These are phyloP conservation scores for Fringilla coelebs DNA, from an alignment of 2,797 vertebrate genomes.

Conservation along the genomic window DNA sequence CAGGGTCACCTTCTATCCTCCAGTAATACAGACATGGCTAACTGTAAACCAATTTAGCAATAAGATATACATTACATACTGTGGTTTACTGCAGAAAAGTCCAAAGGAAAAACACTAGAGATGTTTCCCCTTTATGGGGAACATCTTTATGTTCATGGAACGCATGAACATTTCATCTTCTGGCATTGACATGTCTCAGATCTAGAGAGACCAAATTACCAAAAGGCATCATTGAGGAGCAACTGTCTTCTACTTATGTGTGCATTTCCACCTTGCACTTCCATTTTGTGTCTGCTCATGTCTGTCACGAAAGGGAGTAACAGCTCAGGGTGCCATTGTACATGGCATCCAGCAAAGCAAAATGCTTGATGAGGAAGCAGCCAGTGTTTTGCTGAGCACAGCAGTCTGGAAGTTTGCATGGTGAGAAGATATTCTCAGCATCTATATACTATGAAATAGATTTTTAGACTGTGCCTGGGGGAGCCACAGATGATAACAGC, in stretches of 20 bases:
- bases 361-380: not conserved
- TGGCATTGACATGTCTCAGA: not conserved
- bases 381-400: not conserved
- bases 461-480: not conserved
- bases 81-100: not conserved
- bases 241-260: not conserved
- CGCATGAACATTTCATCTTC: not conserved
- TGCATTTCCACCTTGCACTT: not conserved
- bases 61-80: not conserved
- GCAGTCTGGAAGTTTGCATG: not conserved
- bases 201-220: not conserved
- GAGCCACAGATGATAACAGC: not conserved
- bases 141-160: too few species aligned
- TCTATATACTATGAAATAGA: not conserved
- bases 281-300: not conserved
- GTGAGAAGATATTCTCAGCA: not conserved
- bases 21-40: not conserved
- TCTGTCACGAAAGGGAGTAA: not conserved
- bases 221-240: not conserved
- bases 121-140: not conserved
- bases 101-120: not conserved
- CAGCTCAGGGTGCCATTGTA: not conserved
- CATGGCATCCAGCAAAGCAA: not conserved
- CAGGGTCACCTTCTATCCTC: not conserved
- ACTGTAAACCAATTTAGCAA: not conserved